phyloP scores from a whole-genome alignment of 2,113 vertebrate genomes.

The Noctilio leporinus region DNA sequence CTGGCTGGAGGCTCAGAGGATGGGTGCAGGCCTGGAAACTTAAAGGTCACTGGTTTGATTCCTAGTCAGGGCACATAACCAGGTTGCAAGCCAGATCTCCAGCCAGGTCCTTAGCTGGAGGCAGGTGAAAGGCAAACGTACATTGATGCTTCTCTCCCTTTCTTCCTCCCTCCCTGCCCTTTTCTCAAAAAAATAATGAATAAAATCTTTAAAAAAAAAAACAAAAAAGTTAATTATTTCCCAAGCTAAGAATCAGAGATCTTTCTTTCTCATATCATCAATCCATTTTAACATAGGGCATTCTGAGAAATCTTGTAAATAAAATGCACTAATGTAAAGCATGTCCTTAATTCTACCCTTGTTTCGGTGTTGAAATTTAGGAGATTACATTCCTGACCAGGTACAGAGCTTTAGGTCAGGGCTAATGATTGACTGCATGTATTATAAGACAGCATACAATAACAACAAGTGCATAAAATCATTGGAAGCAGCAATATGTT shows the following conservation, averaged over 20 bases:
- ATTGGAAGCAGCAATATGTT: neutral
- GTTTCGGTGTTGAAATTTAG: neutral
- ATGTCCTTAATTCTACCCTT: neutral
- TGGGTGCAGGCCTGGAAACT: no score
- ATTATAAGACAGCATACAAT: neutral
- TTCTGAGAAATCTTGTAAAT: conserved; percentile 22
- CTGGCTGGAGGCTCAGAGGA: no score
- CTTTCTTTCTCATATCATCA: neutral
- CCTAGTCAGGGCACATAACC: no score
- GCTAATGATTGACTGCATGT: neutral
- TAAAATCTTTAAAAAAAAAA: no score
- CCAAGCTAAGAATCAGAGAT: neutral
- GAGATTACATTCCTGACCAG: conserved; percentile 21
- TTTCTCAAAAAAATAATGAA: no score
- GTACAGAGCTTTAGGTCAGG: neutral
- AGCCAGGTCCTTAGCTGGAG: no score
- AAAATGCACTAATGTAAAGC: neutral
- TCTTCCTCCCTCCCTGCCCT: no score
- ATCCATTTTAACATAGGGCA: neutral
- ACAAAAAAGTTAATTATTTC: neutral
- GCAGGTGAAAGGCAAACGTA: no score
- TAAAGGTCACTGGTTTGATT: no score
- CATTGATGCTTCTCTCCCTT: no score
- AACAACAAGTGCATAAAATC: neutral
- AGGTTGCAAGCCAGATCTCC: no score